Evolutionary conservation across 2,797 vertebrate genomes (phyloP).

Genomic region (Graptemys geographica): DNA sequence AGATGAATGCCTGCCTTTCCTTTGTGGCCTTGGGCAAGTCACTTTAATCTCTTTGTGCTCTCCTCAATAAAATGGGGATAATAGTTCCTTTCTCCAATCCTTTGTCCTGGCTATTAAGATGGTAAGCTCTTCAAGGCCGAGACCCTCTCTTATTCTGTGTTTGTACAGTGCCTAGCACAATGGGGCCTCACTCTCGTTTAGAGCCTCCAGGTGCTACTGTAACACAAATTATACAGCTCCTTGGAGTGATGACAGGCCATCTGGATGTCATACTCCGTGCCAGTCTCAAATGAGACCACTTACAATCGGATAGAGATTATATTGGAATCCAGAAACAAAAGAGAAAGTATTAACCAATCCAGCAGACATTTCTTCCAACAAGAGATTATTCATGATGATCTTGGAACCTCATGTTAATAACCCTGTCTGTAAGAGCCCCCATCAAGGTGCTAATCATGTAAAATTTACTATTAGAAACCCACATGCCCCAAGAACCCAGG

Average conservation of each 20-base stretch:
- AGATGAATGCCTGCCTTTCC: not conserved
- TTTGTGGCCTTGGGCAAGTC: not conserved
- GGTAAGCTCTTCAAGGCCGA: not conserved
- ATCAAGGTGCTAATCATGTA: not conserved
- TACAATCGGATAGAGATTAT: too few relatives aligned
- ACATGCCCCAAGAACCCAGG: not conserved
- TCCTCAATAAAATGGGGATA: not conserved
- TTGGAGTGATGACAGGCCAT: accelerated
- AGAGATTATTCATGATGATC: not conserved
- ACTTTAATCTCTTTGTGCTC: not conserved
- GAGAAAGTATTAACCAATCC: not conserved
- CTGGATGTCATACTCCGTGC: not conserved
- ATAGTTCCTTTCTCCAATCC: not conserved
- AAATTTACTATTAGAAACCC: not conserved
- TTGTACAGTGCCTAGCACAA: accelerated
- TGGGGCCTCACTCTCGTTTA: not conserved
- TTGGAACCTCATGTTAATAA: not conserved
- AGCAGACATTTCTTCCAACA: not conserved
- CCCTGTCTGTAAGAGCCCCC: not conserved
- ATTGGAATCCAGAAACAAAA: not conserved
- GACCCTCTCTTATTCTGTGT: not conserved
- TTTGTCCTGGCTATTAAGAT: not conserved
- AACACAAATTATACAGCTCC: not conserved
- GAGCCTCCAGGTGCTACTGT: not conserved
- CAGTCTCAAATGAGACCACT: not conserved